Evolutionary conservation across 2,888 invertebrate genomes (phyloP).

Genomic region (Buathra laborator): DNA sequence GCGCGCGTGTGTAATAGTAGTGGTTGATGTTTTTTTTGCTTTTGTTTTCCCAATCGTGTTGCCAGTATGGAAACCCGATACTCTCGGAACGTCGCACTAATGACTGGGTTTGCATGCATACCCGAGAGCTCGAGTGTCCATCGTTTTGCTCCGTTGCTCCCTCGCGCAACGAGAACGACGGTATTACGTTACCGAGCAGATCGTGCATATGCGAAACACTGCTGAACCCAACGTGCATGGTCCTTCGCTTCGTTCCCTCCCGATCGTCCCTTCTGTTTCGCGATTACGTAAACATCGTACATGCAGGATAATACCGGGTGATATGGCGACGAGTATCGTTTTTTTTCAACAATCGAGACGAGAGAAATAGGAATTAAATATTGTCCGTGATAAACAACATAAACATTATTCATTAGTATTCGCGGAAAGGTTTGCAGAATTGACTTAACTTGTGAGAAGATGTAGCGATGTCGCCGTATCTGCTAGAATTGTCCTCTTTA

Average conservation of each 20-base stretch:
- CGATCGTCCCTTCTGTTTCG: constrained; percentile 21
- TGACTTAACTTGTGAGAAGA: neutral
- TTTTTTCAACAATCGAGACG: too few species aligned
- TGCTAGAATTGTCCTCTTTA: too few species aligned
- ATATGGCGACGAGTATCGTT: too few species aligned
- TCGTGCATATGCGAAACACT: constrained; percentile 40
- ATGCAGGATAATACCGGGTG: neutral
- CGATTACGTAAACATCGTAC: constrained; percentile 30
- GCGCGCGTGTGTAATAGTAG: constrained; percentile 36
- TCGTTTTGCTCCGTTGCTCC: constrained; percentile 40
- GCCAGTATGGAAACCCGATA: constrained; percentile 65
- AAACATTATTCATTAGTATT: too few species aligned
- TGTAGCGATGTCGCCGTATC: too few species aligned
- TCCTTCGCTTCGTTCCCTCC: constrained; percentile 10
- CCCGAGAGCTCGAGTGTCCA: constrained; percentile 28
- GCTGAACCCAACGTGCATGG: constrained; percentile 20
- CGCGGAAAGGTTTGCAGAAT: neutral
- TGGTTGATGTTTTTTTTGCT: constrained; percentile 44
- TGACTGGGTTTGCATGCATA: constrained; percentile 62
- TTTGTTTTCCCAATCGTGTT: constrained; percentile 65
- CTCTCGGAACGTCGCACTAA: constrained; percentile 63
- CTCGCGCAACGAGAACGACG: constrained; percentile 18
- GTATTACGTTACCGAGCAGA: constrained; percentile 63
- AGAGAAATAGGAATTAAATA: neutral
- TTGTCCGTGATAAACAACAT: too few species aligned